Evolutionary conservation across 1,140 invertebrate genomes (phyloP).

Genomic region (Diabrotica undecimpunctata): DNA sequence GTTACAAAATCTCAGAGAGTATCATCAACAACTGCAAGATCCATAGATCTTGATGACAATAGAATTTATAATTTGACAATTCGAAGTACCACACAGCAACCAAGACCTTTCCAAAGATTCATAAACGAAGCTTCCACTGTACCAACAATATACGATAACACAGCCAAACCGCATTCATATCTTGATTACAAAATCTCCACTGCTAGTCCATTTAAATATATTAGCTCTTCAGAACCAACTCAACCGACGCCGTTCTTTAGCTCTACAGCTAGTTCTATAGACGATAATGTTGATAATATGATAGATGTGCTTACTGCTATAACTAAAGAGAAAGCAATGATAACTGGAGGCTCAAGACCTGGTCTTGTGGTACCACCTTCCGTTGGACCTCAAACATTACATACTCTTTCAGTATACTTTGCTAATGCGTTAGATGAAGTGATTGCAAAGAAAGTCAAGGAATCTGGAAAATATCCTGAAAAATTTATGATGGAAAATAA

Average conservation of each 20-base stretch:
- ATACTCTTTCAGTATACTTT: constrained; percentile 74
- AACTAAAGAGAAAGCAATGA: constrained; percentile 20
- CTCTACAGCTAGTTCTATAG: constrained; percentile 20
- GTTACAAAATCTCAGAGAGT: neutral
- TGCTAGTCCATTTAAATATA: constrained; percentile 38
- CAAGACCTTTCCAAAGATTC: constrained; percentile 32
- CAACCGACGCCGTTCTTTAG: constrained; percentile 21
- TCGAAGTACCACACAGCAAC: constrained; percentile 30
- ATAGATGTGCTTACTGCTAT: constrained; percentile 40
- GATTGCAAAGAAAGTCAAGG: constrained; percentile 45
- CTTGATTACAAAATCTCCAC: constrained; percentile 38
- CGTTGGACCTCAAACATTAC: constrained; percentile 68
- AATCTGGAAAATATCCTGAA: constrained; percentile 41
- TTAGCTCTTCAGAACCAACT: constrained; percentile 21
- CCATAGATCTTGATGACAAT: constrained; percentile 30
- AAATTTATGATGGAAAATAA: constrained; percentile 38
- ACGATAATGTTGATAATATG: constrained; percentile 41
- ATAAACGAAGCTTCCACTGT: neutral
- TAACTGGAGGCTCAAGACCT: constrained; percentile 43
- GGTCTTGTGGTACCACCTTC: constrained; percentile 65
- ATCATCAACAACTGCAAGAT: no score
- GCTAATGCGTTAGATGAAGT: constrained; percentile 64
- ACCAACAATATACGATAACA: constrained; percentile 9
- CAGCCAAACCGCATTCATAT: constrained; percentile 17
- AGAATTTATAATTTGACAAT: constrained; percentile 17